Conservation (phyloP, 2,113 vertebrate genomes). For the Seriola aureovittata region DNA sequence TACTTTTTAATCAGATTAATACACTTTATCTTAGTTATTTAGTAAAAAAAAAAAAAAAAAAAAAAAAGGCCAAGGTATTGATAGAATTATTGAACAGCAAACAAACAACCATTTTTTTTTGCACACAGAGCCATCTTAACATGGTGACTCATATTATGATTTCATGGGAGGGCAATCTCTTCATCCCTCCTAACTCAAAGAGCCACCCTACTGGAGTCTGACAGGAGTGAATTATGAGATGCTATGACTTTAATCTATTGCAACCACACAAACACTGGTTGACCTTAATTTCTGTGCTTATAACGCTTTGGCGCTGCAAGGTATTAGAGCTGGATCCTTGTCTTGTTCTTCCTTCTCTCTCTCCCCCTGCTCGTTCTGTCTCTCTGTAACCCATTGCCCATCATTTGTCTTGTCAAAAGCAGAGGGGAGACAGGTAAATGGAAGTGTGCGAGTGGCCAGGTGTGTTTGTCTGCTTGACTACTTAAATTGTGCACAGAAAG, state of each 20-base stretch:
- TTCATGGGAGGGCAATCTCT: constrained; percentile 46
- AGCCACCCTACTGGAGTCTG: constrained; percentile 49
- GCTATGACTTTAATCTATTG: constrained; percentile 69
- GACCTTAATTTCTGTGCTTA: constrained; percentile 74
- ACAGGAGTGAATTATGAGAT: constrained; percentile 68
- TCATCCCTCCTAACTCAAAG: constrained; percentile 37
- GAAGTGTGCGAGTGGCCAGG: constrained; percentile 14
- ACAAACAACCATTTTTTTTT: constrained; percentile 29
- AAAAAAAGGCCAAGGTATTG: neutral
- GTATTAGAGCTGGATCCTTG: constrained; percentile 19
- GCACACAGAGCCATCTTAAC: constrained; percentile 4
- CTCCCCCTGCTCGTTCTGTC: neutral
- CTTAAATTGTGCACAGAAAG: constrained; percentile 1
- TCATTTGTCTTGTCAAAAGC: constrained; percentile 43
- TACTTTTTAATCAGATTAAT: neutral
- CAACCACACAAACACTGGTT: constrained; percentile 58
- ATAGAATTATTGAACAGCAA: constrained; percentile 17
- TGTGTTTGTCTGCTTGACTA: constrained; percentile 10
- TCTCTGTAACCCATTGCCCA: constrained; percentile 23
- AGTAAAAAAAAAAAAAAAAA: neutral
- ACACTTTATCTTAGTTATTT: neutral
- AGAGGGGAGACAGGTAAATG: constrained; percentile 37
- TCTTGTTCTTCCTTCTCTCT: constrained; percentile 9
- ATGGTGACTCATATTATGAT: constrained; percentile 19
- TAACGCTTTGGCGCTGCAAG: neutral